Percentiles rank a stretch among this genome's conserved stretches.
These are phyloP conservation scores for Drosophila mayri DNA, from an alignment of 1,140 invertebrate genomes.

Conservation along the genomic window DNA sequence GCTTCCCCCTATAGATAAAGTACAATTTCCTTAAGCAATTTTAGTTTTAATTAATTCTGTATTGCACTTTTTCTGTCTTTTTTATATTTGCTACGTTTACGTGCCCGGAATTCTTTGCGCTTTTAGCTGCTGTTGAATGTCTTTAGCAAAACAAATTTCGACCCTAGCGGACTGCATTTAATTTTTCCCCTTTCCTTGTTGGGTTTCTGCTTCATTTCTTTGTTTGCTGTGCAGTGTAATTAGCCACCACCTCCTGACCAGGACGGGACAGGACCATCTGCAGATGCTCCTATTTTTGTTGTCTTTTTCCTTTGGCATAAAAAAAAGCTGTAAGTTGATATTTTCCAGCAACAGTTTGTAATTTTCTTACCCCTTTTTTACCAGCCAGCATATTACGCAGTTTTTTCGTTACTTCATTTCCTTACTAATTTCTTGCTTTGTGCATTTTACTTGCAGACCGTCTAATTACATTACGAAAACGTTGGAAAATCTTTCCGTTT, in stretches of 20 bases:
- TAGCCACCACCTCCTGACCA: conserved; percentile 54
- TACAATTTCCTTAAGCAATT: conserved; percentile 65
- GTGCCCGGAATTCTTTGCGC: conserved; percentile 59
- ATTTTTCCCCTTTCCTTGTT: conserved; percentile 34
- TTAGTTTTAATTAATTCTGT: conserved; percentile 78
- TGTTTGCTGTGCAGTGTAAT: conserved; percentile 74
- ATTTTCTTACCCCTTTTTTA: conserved; percentile 63
- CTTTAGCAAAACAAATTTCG: conserved; percentile 56
- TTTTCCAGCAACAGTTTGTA: conserved; percentile 78
- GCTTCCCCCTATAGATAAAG: conserved; percentile 53
- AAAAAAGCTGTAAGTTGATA: conserved; percentile 80
- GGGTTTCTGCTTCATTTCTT: conserved; percentile 34
- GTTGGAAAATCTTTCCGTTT: conserved; percentile 37
- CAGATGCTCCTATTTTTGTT: conserved; percentile 24
- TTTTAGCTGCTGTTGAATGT: conserved; percentile 61
- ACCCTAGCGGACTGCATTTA: conserved; percentile 30
- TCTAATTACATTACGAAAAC: conserved; percentile 75
- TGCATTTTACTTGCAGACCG: conserved; percentile 69
- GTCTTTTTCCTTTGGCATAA: conserved; percentile 61
- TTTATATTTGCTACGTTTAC: conserved; percentile 32
- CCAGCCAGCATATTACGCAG: conserved; percentile 23
- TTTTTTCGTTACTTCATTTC: conserved; percentile 36
- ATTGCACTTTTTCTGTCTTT: conserved; percentile 37
- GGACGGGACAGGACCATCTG: conserved; percentile 53
- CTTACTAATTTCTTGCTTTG: conserved; percentile 57